A percentile compares a stretch with the other conserved stretches of the same genome.
Evolutionary conservation across 1,140 invertebrate genomes (phyloP).

Genomic region (Kradibia gibbosae): DNA sequence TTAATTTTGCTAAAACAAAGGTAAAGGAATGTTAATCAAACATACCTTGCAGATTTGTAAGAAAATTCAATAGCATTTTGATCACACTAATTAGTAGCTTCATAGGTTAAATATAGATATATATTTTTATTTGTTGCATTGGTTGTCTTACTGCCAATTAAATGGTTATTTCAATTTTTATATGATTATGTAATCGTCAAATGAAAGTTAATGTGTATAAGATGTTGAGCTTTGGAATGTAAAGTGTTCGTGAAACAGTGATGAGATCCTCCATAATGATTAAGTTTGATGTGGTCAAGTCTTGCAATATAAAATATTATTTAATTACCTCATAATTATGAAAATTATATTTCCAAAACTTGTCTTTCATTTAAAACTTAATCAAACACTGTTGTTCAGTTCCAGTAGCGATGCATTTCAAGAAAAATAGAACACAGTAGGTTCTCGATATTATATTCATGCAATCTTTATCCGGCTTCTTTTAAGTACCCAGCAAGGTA

Average conservation of each 20-base stretch:
- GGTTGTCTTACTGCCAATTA: too few relatives aligned
- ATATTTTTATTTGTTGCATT: too few relatives aligned
- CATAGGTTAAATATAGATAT: neutral
- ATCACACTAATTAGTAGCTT: constrained; percentile 1
- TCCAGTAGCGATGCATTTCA: neutral
- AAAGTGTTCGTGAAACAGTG: neutral
- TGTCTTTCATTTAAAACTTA: neutral
- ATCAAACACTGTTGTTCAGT: neutral
- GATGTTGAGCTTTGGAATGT: neutral
- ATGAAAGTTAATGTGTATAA: neutral
- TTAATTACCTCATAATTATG: neutral
- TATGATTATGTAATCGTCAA: neutral
- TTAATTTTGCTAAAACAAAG: neutral
- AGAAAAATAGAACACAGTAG: neutral
- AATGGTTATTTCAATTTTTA: neutral
- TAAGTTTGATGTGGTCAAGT: neutral
- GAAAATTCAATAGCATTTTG: constrained; percentile 38
- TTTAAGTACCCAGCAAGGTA: neutral
- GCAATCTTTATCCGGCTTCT: neutral
- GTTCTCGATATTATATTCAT: neutral
- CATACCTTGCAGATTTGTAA: constrained; percentile 38
- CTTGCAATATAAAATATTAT: neutral
- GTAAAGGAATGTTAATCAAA: constrained; percentile 10
- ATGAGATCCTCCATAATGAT: neutral
- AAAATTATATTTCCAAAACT: too few relatives aligned